Conservation (phyloP, 2,888 invertebrate genomes). For the Rosalia funebris region DNA sequence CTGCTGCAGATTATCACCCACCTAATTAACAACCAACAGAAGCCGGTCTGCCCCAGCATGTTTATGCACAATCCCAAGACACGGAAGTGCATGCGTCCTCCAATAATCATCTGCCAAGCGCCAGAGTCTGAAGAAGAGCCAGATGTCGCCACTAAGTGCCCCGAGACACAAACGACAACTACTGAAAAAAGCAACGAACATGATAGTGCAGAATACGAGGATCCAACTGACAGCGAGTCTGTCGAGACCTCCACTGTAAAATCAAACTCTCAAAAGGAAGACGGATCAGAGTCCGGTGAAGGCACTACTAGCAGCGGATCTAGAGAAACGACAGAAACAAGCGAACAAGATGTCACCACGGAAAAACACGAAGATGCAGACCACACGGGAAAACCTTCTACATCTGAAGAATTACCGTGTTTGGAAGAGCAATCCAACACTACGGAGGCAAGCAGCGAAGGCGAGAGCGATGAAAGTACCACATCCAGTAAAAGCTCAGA, state of each 20-base stretch:
- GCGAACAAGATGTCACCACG: not conserved
- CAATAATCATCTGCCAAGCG: too few species aligned
- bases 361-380: not conserved
- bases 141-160: too few species aligned
- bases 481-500: too few species aligned
- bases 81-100: too few species aligned
- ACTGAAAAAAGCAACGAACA: not conserved
- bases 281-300: not conserved
- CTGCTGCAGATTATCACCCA: slow-evolving; percentile 51
- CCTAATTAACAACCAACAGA: slow-evolving; percentile 44
- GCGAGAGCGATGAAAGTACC: not conserved
- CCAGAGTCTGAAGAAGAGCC: too few species aligned
- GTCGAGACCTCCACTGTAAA: not conserved
- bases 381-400: not conserved
- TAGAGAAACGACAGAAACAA: not conserved
- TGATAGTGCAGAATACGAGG: too few species aligned
- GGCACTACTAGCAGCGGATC: not conserved
- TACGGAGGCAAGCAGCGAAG: not conserved
- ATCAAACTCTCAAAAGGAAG: not conserved
- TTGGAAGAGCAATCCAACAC: too few species aligned
- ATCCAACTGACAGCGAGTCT: too few species aligned
- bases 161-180: too few species aligned
- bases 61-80: too few species aligned
- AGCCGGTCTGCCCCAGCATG: slow-evolving; percentile 29
- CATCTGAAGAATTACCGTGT: not conserved